These are phyloP conservation scores for Agriopis leucophaearia DNA, from an alignment of 2,888 invertebrate species.

Conservation along the genomic window DNA sequence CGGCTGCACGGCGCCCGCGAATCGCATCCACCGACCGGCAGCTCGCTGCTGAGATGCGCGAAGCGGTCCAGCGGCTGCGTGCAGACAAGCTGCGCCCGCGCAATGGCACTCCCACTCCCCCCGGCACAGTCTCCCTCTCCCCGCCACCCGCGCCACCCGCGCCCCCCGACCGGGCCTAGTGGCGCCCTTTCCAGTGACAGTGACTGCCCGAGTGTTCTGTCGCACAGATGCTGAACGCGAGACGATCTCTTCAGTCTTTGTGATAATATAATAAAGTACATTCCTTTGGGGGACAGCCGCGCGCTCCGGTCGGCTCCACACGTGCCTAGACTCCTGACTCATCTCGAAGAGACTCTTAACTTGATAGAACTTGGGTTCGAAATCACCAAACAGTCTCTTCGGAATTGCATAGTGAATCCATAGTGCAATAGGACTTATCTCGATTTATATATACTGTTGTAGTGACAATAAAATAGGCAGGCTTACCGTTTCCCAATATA, in stretches of 20 bases:
- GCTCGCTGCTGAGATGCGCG: slow-evolving; percentile 82
- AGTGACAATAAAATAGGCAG: slow-evolving; percentile 68
- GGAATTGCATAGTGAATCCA: slow-evolving; percentile 30
- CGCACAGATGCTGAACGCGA: slow-evolving; percentile 29
- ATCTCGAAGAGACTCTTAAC: slow-evolving; percentile 3
- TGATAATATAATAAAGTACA: slow-evolving; percentile 83
- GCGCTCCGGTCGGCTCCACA: slow-evolving; percentile 40
- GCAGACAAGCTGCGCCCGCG: slow-evolving; percentile 80
- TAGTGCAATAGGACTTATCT: slow-evolving; percentile 59
- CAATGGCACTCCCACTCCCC: slow-evolving; percentile 74
- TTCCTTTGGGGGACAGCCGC: slow-evolving; percentile 66
- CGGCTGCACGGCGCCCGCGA: slow-evolving; percentile 79
- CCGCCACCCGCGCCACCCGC: slow-evolving; percentile 60
- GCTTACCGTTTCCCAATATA: slow-evolving; percentile 46
- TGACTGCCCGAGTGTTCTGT: slow-evolving; percentile 44
- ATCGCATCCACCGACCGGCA: slow-evolving; percentile 82
- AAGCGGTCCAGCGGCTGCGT: slow-evolving; percentile 80
- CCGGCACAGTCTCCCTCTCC: slow-evolving; percentile 56
- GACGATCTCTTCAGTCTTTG: slow-evolving; percentile 75
- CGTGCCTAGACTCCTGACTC: slow-evolving; percentile 17
- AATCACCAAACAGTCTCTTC: slow-evolving; percentile 27
- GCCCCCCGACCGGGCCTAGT: slow-evolving; percentile 66
- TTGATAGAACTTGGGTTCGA: not conserved
- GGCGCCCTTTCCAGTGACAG: slow-evolving; percentile 29
- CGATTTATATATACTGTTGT: slow-evolving; percentile 67